These are phyloP conservation scores for Stigmatopora nigra DNA, from an alignment of 2,113 vertebrate species.

Conservation along the genomic window DNA sequence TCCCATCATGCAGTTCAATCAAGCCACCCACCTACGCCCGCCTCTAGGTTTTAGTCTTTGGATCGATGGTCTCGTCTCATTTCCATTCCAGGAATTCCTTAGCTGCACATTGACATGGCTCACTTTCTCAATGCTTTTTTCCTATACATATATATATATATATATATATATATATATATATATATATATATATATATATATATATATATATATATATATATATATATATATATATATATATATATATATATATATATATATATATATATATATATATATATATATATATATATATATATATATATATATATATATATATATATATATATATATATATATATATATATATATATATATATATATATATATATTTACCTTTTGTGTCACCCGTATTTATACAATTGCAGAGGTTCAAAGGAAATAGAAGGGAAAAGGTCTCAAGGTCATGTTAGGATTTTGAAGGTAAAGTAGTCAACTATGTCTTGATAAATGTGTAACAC, in stretches of 20 bases:
- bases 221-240: too few relatives aligned
- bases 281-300: too few relatives aligned
- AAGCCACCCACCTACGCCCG: constrained; percentile 16
- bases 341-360: too few relatives aligned
- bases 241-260: too few relatives aligned
- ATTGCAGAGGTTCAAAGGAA: constrained; percentile 45
- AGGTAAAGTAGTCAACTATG: background rate
- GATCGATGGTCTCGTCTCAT: constrained; percentile 47
- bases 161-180: too few relatives aligned
- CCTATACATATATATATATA: too few relatives aligned
- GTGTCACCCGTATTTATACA: constrained; percentile 20
- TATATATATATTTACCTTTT: constrained; percentile 23
- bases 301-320: too few relatives aligned
- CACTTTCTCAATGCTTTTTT: constrained; percentile 42
- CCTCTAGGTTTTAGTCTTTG: constrained; percentile 39
- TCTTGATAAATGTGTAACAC: background rate
- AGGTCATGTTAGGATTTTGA: constrained; percentile 2
- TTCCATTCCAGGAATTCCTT: constrained; percentile 54
- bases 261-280: too few relatives aligned
- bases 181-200: too few relatives aligned
- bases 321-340: too few relatives aligned
- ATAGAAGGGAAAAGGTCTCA: constrained; percentile 25
- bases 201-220: too few relatives aligned
- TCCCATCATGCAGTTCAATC: constrained; percentile 33
- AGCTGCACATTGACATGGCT: constrained; percentile 37